These are phyloP conservation scores for Polia nebulosa DNA, from an alignment of 2,888 invertebrate species.

Conservation along the genomic window DNA sequence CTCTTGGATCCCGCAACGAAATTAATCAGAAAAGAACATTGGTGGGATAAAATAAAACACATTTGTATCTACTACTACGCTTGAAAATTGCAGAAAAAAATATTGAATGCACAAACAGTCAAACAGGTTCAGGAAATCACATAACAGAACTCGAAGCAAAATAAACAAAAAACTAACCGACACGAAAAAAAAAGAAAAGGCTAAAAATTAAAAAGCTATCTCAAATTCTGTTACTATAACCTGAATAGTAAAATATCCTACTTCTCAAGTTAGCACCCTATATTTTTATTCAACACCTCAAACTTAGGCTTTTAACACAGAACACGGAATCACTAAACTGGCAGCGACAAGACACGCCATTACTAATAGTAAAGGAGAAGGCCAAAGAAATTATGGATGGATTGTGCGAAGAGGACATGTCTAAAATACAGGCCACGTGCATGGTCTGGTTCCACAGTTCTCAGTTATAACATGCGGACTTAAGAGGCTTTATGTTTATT, in stretches of 20 bases:
- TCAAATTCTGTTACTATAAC: not conserved
- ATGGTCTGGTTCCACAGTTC: no score
- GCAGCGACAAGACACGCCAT: not conserved
- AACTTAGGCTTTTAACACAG: slow-evolving; percentile 14
- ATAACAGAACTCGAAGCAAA: not conserved
- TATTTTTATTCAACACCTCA: slow-evolving; percentile 39
- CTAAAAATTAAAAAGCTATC: not conserved
- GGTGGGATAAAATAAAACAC: not conserved
- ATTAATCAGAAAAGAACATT: not conserved
- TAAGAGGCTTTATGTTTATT: no score
- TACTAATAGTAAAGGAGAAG: not conserved
- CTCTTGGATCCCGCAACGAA: not conserved
- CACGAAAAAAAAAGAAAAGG: no score
- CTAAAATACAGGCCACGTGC: no score
- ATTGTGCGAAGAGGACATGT: not conserved
- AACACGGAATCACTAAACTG: not conserved
- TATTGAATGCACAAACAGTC: not conserved
- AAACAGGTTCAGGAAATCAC: not conserved
- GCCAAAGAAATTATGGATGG: not conserved
- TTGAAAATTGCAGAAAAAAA: not conserved
- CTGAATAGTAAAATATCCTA: slow-evolving; percentile 17
- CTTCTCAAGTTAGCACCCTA: slow-evolving; percentile 3
- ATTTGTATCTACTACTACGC: not conserved
- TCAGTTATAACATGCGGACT: no score
- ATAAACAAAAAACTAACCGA: not conserved